These are phyloP conservation scores for Rhinogobio ventralis DNA, from an alignment of 2,797 vertebrate genomes.

Conservation along the genomic window DNA sequence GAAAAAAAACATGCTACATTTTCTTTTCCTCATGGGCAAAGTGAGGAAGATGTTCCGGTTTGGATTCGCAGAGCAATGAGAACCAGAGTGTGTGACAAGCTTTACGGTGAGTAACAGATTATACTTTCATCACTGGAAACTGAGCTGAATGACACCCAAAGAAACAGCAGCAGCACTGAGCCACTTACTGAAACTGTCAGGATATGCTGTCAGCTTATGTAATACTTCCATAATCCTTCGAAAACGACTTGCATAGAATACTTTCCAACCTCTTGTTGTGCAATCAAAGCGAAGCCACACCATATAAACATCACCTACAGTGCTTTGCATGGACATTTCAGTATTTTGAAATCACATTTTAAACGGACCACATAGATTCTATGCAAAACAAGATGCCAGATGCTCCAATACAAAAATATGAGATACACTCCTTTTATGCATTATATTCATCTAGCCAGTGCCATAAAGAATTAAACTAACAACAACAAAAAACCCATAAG, in stretches of 20 bases:
- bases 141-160: conserved; percentile 30
- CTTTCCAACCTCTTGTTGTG: background rate
- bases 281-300: background rate
- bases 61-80: conserved; percentile 31
- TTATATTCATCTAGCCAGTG: background rate
- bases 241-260: background rate
- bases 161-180: conserved; percentile 26
- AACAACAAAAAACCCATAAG: background rate
- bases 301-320: background rate
- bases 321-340: background rate
- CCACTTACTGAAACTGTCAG: conserved; percentile 12
- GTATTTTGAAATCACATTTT: background rate
- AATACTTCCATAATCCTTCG: conserved; percentile 20
- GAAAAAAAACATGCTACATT: background rate
- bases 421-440: background rate
- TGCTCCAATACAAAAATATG: background rate
- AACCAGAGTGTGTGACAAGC: conserved; percentile 49
- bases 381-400: background rate
- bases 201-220: background rate
- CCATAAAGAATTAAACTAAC: background rate
- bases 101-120: conserved; percentile 46
- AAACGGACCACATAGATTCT: background rate
- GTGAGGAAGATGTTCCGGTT: background rate
- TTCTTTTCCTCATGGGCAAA: background rate
- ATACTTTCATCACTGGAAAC: conserved; percentile 30